These are phyloP conservation scores for Syrmaticus mikado DNA, from an alignment of 2,113 vertebrate genomes.

Conservation along the genomic window DNA sequence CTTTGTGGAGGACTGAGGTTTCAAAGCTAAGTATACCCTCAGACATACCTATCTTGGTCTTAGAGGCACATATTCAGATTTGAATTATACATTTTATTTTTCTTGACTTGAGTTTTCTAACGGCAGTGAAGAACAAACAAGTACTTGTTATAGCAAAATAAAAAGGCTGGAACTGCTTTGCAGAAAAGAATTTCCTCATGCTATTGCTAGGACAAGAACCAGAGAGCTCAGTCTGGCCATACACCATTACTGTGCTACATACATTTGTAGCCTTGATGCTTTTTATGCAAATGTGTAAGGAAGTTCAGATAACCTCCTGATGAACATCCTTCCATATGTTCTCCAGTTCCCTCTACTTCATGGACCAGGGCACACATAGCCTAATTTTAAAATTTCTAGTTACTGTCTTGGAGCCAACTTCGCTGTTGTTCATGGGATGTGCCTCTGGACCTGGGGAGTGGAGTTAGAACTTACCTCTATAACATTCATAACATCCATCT, in stretches of 20 bases:
- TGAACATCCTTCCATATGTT: not conserved
- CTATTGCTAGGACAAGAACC: not conserved
- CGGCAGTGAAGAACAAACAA: conserved; percentile 11
- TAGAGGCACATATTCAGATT: not conserved
- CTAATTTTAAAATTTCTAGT: not conserved
- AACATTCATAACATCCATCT: not conserved
- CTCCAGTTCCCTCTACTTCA: not conserved
- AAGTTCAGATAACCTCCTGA: not conserved
- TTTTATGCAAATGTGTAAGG: not conserved
- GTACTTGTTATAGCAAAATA: conserved; percentile 17
- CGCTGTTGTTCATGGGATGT: accelerated
- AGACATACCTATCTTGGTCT: not conserved
- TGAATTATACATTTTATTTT: conserved; percentile 15
- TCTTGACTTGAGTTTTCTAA: not conserved
- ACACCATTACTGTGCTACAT: not conserved
- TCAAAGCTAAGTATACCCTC: conserved; percentile 20
- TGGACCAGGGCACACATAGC: not conserved
- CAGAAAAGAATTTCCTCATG: conserved; percentile 36
- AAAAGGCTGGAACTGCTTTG: conserved; percentile 7
- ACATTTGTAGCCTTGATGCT: not conserved
- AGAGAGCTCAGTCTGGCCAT: not conserved
- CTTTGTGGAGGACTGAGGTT: not conserved
- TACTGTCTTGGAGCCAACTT: not conserved
- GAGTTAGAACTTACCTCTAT: not conserved
- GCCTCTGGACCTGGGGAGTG: not conserved